These are phyloP conservation scores for Erebia palarica DNA, from an alignment of 2,888 invertebrate genomes.

Conservation along the genomic window DNA sequence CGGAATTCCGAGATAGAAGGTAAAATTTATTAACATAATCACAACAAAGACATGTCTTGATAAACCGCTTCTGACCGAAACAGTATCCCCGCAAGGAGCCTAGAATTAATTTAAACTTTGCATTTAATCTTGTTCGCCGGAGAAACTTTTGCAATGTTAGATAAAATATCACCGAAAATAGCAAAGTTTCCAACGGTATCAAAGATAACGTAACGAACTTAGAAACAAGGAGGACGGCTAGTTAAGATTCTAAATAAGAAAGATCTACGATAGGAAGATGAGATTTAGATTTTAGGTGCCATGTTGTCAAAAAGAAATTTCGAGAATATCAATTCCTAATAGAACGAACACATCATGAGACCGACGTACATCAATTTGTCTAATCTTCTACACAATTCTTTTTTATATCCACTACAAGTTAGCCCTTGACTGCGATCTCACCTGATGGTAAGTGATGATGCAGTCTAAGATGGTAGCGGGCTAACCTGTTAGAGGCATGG, in stretches of 20 bases:
- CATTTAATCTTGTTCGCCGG: slow-evolving; percentile 76
- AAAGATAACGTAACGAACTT: slow-evolving; percentile 52
- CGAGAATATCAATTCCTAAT: neutral
- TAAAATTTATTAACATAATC: slow-evolving; percentile 41
- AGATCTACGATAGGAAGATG: neutral
- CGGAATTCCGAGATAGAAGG: slow-evolving; percentile 10
- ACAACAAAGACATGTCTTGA: slow-evolving; percentile 40
- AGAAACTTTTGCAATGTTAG: slow-evolving; percentile 71
- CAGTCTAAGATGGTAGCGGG: no score
- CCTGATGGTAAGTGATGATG: no score
- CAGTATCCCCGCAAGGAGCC: slow-evolving; percentile 58
- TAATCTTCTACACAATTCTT: no score
- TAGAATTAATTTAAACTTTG: slow-evolving; percentile 79
- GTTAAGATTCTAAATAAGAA: slow-evolving; percentile 10
- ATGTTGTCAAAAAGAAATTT: neutral
- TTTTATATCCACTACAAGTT: no score
- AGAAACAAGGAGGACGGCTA: slow-evolving; percentile 30
- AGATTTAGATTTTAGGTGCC: slow-evolving; percentile 1
- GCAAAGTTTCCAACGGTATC: slow-evolving; percentile 61
- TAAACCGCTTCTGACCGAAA: slow-evolving; percentile 58
- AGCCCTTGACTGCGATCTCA: no score
- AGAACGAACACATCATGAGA: neutral
- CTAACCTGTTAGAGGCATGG: no score
- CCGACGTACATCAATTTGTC: no score
- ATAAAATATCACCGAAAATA: slow-evolving; percentile 75